phyloP scores from a whole-genome alignment of 2,888 invertebrate genomes.

The Torymus aiolomorphi region DNA sequence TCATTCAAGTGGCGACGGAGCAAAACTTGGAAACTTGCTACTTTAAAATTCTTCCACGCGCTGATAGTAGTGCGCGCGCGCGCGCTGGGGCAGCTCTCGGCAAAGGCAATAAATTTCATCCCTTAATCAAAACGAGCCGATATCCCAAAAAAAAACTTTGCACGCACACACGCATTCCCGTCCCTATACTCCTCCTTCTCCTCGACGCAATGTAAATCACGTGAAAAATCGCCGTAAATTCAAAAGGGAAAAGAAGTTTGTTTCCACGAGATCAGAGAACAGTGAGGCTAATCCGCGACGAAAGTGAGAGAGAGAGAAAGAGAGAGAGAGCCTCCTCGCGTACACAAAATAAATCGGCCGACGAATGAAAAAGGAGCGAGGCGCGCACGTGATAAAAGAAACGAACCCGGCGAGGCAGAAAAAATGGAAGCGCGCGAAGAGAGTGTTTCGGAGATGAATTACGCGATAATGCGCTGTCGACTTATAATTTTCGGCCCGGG shows the following conservation, averaged over 20 bases:
- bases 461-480: slow-evolving; percentile 38
- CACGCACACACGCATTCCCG: not conserved
- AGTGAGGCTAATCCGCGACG: slow-evolving; percentile 30
- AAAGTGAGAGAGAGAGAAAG: slow-evolving; percentile 26
- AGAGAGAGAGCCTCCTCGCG: slow-evolving; percentile 8
- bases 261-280: slow-evolving; percentile 19
- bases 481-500: slow-evolving; percentile 40
- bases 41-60: slow-evolving; percentile 33
- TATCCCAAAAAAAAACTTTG: slow-evolving; percentile 22
- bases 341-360: slow-evolving; percentile 45
- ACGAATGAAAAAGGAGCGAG: not conserved
- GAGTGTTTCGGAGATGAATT: slow-evolving; percentile 28
- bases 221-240: slow-evolving; percentile 44
- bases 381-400: slow-evolving; percentile 40
- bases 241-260: slow-evolving; percentile 39
- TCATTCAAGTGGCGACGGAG: no score
- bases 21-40: not conserved
- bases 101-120: slow-evolving; percentile 39
- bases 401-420: slow-evolving; percentile 21
- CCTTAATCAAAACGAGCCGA: slow-evolving; percentile 27
- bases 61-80: not conserved
- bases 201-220: slow-evolving; percentile 47
- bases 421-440: not conserved
- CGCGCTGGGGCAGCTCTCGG: slow-evolving; percentile 1
- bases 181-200: not conserved